These are phyloP conservation scores for Drosophila tripunctata DNA, from an alignment of 2,888 invertebrate species.

Conservation along the genomic window DNA sequence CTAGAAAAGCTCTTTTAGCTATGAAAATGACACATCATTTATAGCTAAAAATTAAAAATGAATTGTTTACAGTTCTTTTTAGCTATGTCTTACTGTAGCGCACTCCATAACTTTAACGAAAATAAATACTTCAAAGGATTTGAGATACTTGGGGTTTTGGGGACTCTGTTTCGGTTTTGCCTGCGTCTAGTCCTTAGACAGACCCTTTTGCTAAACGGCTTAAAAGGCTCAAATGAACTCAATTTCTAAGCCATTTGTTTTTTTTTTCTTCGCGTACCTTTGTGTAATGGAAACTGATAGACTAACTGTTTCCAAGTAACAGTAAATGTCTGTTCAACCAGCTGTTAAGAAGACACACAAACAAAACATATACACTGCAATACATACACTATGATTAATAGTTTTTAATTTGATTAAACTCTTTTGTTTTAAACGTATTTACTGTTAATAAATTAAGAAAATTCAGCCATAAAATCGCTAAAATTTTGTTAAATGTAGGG, in stretches of 20 bases:
- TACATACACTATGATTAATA: conserved; percentile 11
- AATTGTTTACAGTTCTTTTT: background rate
- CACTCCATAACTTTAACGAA: conserved; percentile 14
- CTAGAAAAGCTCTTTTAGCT: background rate
- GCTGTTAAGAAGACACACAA: conserved; percentile 39
- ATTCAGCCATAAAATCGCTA: conserved; percentile 15
- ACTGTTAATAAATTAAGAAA: conserved; percentile 26
- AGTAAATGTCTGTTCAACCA: conserved; percentile 45
- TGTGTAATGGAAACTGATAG: no score
- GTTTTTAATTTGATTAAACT: no score
- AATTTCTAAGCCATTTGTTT: conserved; percentile 42
- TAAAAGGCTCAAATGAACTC: conserved; percentile 65
- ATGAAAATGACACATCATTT: no score
- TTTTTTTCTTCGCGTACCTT: no score
- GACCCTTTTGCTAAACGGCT: conserved; percentile 54
- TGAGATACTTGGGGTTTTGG: background rate
- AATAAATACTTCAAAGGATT: conserved; percentile 21
- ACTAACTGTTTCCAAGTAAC: conserved; percentile 25
- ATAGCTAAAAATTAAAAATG: no score
- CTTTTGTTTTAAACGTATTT: conserved; percentile 2
- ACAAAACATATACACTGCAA: background rate
- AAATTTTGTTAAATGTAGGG: conserved; percentile 26
- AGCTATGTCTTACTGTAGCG: conserved; percentile 47
- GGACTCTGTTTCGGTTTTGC: conserved; percentile 9
- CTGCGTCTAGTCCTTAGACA: conserved; percentile 28